phyloP scores from a whole-genome alignment of 2,113 vertebrate genomes.

The Emydocephalus ijimae region DNA sequence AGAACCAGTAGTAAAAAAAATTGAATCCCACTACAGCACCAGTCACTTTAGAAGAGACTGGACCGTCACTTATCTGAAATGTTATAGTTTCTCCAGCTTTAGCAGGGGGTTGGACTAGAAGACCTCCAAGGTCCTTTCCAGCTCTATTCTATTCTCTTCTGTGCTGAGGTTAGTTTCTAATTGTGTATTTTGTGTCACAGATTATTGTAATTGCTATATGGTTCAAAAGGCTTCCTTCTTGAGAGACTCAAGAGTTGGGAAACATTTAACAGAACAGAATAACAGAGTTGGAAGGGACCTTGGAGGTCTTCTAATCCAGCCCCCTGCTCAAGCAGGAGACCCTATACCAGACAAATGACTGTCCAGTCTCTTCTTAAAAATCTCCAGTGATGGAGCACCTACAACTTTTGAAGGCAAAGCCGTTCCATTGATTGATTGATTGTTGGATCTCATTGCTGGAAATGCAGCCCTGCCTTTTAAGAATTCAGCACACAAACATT shows the following conservation, averaged over 20 bases:
- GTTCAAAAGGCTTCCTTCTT: neutral
- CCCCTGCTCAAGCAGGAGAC: neutral
- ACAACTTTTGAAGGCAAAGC: neutral
- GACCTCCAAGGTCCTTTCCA: no score
- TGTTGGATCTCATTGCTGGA: conserved; percentile 11
- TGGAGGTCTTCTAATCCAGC: neutral
- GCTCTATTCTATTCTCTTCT: no score
- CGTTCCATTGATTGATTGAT: neutral
- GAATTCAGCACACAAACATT: conserved; percentile 69
- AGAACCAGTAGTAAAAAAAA: no score
- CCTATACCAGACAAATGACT: neutral
- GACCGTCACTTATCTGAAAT: no score
- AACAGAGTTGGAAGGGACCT: neutral
- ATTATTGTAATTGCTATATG: neutral
- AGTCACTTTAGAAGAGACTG: no score
- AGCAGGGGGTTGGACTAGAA: no score
- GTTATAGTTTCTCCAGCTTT: no score
- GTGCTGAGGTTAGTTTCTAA: neutral
- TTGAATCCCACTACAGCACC: no score
- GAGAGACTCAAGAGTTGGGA: neutral
- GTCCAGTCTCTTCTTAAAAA: neutral
- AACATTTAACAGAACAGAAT: neutral
- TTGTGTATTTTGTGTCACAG: neutral
- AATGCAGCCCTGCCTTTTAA: conserved; percentile 71
- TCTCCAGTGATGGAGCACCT: neutral